Percentiles rank a stretch among this genome's conserved stretches.
These are phyloP conservation scores for Pammene aurita DNA, from an alignment of 2,888 invertebrate genomes.

Conservation along the genomic window DNA sequence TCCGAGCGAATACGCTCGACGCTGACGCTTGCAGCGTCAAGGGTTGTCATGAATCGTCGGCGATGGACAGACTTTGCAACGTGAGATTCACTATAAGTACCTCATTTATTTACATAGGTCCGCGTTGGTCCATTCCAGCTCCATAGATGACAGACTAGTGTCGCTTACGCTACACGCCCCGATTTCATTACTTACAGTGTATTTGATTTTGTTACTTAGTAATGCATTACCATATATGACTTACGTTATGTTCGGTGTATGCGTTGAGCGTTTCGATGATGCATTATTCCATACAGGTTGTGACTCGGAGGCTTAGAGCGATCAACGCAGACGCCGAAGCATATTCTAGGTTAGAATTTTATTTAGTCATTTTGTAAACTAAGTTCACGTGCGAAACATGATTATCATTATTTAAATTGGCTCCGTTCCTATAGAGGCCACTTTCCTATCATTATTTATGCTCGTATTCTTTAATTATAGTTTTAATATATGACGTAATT, in stretches of 20 bases:
- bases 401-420: conserved; percentile 68
- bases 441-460: conserved; percentile 77
- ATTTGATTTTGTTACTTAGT: conserved; percentile 65
- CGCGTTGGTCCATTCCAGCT: conserved; percentile 68
- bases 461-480: conserved; percentile 61
- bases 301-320: conserved; percentile 45
- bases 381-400: conserved; percentile 72
- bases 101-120: conserved; percentile 48
- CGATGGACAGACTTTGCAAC: conserved; percentile 41
- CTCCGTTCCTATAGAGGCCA: conserved; percentile 79
- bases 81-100: conserved; percentile 50
- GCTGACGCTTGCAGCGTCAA: background rate
- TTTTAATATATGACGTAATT: conserved; percentile 61
- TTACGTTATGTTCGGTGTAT: conserved; percentile 56
- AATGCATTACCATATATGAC: conserved; percentile 71
- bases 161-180: conserved; percentile 69
- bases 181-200: conserved; percentile 62
- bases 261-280: conserved; percentile 48
- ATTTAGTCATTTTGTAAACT: conserved; percentile 78
- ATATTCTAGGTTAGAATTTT: conserved; percentile 76
- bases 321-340: conserved; percentile 58
- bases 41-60: background rate
- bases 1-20: background rate
- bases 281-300: conserved; percentile 54
- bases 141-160: conserved; percentile 63